Evolutionary conservation across 2,113 vertebrate genomes (phyloP), one percentile per base, ranked within the genome.

Genomic region (Brachyhypopomus gauderio): DNA sequence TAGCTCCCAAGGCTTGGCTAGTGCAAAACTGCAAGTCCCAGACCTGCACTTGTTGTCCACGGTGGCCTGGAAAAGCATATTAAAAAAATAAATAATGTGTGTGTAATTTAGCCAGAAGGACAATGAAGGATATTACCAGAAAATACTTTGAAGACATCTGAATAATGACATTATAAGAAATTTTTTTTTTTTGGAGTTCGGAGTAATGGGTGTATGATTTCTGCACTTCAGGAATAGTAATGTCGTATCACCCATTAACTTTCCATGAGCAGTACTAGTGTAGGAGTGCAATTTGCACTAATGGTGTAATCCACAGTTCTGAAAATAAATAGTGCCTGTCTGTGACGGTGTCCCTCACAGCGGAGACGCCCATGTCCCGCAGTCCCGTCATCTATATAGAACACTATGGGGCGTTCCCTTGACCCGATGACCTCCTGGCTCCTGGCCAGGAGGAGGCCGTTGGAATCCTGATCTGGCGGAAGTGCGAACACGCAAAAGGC

Each of bases 401-500:
- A 48, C 41, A 66, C 52, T 71, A 59, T n/a, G 70, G 36, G 30
- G 23, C 23, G 58, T 38, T 12, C 11, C 14, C 23, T 6, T 72
- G 52, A 16, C 34, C 62, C 14, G 3, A 60, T 77, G 34, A 84
- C 82, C 69, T 30, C 17, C 41, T 23, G 22, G 16, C 30, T 56
- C 25, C 36, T 25, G 25, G 75, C 63, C 58, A n/a, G 55, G 14
- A 9, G 7, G 27, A 72, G 27, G 8, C n/a, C 5, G 67, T 34
- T 23, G 52, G n/a, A 85, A 84, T 34, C 77, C 36, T 69, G 84
- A 79, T 75, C 16, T 38, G 41, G 63, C 8, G 45, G 23, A 62
- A 22, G 45, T 60, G 67, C 14, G 67, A 69, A 77, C 12, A 22
- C 16, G 62, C 4, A 23, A 25, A 56, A 19, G 55, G 23, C 12